Base-by-base conservation (phyloP, 2,888 invertebrate genomes). In the Chaitophorus viminalis region DNA sequence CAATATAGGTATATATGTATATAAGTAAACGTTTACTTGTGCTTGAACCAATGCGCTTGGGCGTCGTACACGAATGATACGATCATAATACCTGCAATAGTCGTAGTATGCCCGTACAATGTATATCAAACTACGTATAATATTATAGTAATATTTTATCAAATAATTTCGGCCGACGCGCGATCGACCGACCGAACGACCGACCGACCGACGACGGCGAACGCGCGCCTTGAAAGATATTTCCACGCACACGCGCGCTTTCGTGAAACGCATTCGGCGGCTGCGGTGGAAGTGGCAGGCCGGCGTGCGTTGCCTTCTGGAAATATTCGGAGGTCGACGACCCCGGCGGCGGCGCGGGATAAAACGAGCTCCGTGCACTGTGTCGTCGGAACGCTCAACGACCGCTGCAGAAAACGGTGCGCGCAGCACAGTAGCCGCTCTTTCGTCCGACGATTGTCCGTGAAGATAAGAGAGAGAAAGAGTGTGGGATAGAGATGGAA, bases 301-400 rank as follows among this genome's bases (percentile, higher is more conserved):
- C 14, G 84, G n/a, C 65, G 84, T 76, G 84, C 84, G 65, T 84
- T 46, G 84, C 84, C 84, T 85, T 70, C 78, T 70, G 85, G 85
- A 85, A 85, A 78, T 78, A 77, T 78, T 78, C 29, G 70, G 78
- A 85, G 85, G 85, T 78, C 68, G 33, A 70, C 78, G 85, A 78
- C 70, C 77, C 70, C 70, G 77, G 85, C 46, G 33, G 52, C 70
- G 77, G 85, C 46, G 33, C 72, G 54, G 21, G 70, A 78, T 70
- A 85, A 85, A 78, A 65, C 65, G 84, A 85, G 84, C 76, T 77
- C 76, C 8, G 68, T 39, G 65, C 60, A 29, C 33, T 36, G 29
- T 29, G 21, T 0, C 14, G 75, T n/a, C 72, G 36, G 46, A 46
- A 46, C 65, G 65, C 65, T n/a, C n/a, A 31, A 39, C 36, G n/a